Evolutionary conservation across 2,113 vertebrate species (phyloP).

Genomic region (Ameiurus melas): DNA sequence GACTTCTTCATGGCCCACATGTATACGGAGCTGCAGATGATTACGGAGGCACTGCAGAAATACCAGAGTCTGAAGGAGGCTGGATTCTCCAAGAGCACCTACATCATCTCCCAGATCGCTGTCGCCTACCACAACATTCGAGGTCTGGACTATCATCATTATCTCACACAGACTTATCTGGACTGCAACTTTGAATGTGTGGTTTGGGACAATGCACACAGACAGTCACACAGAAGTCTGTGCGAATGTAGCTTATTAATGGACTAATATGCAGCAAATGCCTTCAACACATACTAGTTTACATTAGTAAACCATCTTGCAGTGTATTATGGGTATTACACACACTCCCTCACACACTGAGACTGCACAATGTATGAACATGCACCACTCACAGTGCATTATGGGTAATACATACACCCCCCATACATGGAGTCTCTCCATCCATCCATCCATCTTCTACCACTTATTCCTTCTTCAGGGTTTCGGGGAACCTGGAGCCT

Average conservation of each 20-base stretch:
- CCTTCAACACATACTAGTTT: background rate
- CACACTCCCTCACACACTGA: background rate
- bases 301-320: background rate
- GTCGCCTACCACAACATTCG: conserved; percentile 98
- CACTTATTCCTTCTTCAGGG: too few species aligned
- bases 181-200: background rate
- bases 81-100: conserved; percentile 97
- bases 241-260: background rate
- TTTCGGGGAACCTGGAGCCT: too few species aligned
- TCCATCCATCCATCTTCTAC: too few species aligned
- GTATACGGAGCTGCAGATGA: conserved; percentile 97
- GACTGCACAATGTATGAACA: background rate
- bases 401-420: background rate
- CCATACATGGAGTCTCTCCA: too few species aligned
- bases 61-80: conserved; percentile 96
- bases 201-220: background rate
- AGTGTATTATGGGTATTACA: too few species aligned
- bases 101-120: conserved; percentile 98
- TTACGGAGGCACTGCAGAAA: conserved; percentile 96
- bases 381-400: background rate
- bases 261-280: background rate
- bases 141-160: conserved; percentile 70
- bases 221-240: background rate
- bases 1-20: conserved; percentile 99
- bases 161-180: background rate